Percentiles rank a stretch among this genome's conserved stretches.
Evolutionary conservation across 2,888 invertebrate species (phyloP).

Genomic region (Prosopocoilus inquinatus): DNA sequence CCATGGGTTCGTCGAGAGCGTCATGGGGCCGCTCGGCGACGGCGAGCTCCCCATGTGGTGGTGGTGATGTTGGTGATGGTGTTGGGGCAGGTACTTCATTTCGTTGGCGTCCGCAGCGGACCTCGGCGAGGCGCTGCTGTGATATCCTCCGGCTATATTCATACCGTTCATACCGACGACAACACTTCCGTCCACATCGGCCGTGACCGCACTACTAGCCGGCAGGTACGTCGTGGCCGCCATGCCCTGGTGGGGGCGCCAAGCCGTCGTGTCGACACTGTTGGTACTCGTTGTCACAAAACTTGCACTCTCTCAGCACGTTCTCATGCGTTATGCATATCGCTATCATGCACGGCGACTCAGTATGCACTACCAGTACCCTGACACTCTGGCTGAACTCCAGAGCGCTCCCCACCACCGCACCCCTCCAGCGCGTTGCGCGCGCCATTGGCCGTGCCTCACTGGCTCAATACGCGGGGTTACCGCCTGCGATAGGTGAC

Average conservation of each 20-base stretch:
- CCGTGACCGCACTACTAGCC: constrained; percentile 67
- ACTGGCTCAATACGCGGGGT: constrained; percentile 39
- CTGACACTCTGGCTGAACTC: constrained; percentile 56
- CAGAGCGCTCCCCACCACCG: constrained; percentile 42
- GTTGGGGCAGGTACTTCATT: constrained; percentile 91
- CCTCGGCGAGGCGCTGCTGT: constrained; percentile 78
- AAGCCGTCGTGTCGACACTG: constrained; percentile 50
- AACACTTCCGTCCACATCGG: constrained; percentile 71
- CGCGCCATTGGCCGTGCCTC: constrained; percentile 47
- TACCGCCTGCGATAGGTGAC: constrained; percentile 37
- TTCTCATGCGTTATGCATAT: constrained; percentile 62
- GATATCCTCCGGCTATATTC: constrained; percentile 76
- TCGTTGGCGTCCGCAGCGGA: constrained; percentile 85
- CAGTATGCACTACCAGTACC: constrained; percentile 58
- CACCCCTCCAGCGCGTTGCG: constrained; percentile 43
- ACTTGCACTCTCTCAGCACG: constrained; percentile 27
- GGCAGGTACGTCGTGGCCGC: constrained; percentile 94
- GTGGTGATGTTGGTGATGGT: constrained; percentile 75
- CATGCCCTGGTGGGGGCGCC: constrained; percentile 72
- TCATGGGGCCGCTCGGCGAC: constrained; percentile 61
- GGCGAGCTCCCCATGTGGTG: constrained; percentile 69
- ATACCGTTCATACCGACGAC: constrained; percentile 59
- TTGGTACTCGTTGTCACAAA: constrained; percentile 29
- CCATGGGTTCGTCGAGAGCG: constrained; percentile 69
- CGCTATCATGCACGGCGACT: constrained; percentile 52